Percentiles rank a stretch among this genome's conserved stretches.
These are phyloP conservation scores for Carollia perspicillata DNA, from an alignment of 2,113 vertebrate genomes.

Conservation along the genomic window DNA sequence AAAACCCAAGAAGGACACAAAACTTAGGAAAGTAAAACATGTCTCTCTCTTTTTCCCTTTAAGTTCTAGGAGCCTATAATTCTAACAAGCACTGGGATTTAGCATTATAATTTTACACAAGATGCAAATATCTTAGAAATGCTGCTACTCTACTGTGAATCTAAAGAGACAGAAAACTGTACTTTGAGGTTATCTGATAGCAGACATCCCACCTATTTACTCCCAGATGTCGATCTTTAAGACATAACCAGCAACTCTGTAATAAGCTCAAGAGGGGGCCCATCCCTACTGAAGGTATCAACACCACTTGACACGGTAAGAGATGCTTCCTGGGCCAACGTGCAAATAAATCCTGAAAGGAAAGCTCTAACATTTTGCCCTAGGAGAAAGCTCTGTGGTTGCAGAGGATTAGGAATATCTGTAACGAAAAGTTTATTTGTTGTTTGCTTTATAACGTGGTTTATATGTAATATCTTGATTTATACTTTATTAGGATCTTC, in stretches of 20 bases:
- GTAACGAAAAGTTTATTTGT: neutral
- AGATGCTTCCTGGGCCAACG: neutral
- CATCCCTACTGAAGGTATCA: too few relatives aligned
- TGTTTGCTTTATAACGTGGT: neutral
- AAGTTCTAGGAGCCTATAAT: neutral
- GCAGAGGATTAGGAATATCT: neutral
- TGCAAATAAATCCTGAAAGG: neutral
- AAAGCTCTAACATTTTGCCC: neutral
- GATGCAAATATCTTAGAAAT: neutral
- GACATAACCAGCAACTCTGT: neutral
- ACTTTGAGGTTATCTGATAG: neutral
- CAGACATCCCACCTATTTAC: neutral
- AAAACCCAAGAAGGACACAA: neutral
- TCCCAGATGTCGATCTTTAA: neutral
- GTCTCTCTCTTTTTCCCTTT: neutral
- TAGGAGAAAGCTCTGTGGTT: neutral
- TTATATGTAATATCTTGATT: neutral
- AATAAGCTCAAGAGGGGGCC: neutral
- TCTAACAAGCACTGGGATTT: neutral
- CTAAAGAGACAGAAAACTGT: neutral
- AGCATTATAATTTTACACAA: neutral
- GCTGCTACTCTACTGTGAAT: neutral
- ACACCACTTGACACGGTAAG: neutral
- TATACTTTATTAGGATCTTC: neutral
- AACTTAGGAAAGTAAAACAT: neutral